Conservation (phyloP, 2,113 vertebrate genomes). For the Myodes glareolus region DNA sequence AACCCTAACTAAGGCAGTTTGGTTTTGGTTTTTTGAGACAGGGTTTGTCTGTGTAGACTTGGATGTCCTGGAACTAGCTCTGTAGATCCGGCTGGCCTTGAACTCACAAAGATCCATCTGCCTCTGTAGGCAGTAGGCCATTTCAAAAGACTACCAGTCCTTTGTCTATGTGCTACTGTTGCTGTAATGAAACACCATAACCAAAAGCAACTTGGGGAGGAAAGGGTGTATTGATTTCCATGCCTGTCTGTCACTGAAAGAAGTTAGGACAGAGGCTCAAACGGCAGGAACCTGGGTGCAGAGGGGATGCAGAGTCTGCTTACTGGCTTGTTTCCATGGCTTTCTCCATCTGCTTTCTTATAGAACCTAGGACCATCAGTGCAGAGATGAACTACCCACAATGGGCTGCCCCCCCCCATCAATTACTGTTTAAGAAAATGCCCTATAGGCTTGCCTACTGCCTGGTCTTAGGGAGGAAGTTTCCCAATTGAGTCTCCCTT, state of each 20-base stretch:
- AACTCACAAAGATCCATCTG: background rate
- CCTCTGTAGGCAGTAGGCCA: background rate
- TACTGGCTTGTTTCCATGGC: background rate
- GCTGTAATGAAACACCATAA: background rate
- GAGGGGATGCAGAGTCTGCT: background rate
- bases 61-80: too few relatives aligned
- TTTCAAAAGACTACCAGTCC: background rate
- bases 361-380: background rate
- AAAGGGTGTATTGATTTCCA: background rate
- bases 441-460: background rate
- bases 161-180: background rate
- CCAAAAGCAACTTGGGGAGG: background rate
- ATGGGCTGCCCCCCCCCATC: background rate
- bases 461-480: background rate
- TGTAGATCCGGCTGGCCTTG: background rate
- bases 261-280: background rate
- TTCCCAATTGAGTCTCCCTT: background rate
- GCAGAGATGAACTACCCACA: background rate
- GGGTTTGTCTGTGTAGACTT: too few relatives aligned
- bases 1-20: background rate
- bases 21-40: too few relatives aligned
- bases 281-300: background rate
- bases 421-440: background rate
- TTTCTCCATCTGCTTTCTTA: background rate
- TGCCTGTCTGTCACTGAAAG: background rate